These are phyloP conservation scores for Pandemis heparana DNA, from an alignment of 2,888 invertebrate species.

Conservation along the genomic window DNA sequence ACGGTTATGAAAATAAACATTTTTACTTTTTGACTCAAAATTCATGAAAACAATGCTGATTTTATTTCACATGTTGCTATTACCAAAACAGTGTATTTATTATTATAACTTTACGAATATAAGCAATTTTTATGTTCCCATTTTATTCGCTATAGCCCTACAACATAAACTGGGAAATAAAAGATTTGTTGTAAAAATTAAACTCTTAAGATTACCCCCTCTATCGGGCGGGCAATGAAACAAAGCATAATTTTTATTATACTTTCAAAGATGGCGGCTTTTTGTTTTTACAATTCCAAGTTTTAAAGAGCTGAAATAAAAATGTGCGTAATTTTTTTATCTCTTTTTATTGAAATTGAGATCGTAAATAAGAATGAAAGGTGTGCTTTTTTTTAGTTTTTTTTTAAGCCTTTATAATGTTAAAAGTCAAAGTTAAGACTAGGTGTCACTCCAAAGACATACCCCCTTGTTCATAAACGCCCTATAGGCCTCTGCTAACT, in stretches of 20 bases:
- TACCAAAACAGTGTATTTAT: constrained; percentile 57
- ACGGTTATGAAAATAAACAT: too few species aligned
- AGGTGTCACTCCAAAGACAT: too few species aligned
- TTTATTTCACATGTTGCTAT: constrained; percentile 14
- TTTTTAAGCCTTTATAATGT: neutral
- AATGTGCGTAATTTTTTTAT: constrained; percentile 58
- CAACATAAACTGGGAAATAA: constrained; percentile 75
- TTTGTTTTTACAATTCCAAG: constrained; percentile 71
- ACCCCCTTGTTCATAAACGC: too few species aligned
- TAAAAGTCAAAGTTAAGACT: too few species aligned
- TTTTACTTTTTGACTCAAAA: too few species aligned
- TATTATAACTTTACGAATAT: constrained; percentile 70
- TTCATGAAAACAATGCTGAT: neutral
- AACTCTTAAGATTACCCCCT: constrained; percentile 74
- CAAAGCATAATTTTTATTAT: constrained; percentile 76
- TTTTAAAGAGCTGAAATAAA: constrained; percentile 70
- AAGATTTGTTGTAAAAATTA: constrained; percentile 82
- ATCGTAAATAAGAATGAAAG: constrained; percentile 21
- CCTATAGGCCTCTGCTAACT: too few species aligned
- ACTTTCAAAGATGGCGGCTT: constrained; percentile 67
- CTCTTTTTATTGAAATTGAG: constrained; percentile 45
- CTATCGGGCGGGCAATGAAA: constrained; percentile 63
- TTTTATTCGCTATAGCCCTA: constrained; percentile 75
- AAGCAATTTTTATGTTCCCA: constrained; percentile 69
- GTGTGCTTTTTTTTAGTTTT: constrained; percentile 2